phyloP scores from a whole-genome alignment of 2,797 vertebrate genomes.

The Australoheros facetus region DNA sequence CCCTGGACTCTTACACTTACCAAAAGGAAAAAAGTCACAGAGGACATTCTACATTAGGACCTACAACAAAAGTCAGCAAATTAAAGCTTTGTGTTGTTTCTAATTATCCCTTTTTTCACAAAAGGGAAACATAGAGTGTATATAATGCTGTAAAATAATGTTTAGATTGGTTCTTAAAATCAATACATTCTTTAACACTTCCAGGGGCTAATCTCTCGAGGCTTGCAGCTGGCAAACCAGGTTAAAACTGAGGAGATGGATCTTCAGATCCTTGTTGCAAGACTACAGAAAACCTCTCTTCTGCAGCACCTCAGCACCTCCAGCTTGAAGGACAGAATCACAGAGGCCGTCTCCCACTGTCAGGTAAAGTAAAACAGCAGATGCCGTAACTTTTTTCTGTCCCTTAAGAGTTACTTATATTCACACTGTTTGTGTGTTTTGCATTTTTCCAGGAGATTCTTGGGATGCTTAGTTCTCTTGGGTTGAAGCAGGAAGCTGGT shows the following conservation, averaged over 20 bases:
- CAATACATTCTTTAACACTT: background rate
- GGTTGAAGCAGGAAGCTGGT: constrained; percentile 4
- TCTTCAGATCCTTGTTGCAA: constrained; percentile 31
- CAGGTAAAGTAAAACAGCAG: constrained; percentile 25
- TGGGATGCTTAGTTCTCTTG: constrained; percentile 32
- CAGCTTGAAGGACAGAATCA: constrained; percentile 13
- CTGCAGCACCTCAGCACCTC: constrained; percentile 41
- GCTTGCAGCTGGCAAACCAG: constrained; percentile 46
- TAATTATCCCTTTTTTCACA: background rate
- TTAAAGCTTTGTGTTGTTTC: background rate
- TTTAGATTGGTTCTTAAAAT: background rate
- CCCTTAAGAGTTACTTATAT: background rate
- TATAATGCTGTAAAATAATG: background rate
- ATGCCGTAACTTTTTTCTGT: background rate
- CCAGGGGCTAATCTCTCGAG: constrained; percentile 43
- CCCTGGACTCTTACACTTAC: constrained; percentile 55
- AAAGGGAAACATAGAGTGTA: background rate
- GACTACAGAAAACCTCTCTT: constrained; percentile 24
- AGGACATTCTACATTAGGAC: constrained; percentile 1
- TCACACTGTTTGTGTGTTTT: background rate
- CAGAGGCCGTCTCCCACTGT: constrained; percentile 26
- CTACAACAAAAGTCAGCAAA: constrained; percentile 43
- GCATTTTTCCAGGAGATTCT: constrained; percentile 49
- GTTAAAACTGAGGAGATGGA: constrained; percentile 19
- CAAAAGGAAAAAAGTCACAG: constrained; percentile 41